These are phyloP conservation scores for Sebastes cheni DNA, from an alignment of 2,797 vertebrate species.

Conservation along the genomic window DNA sequence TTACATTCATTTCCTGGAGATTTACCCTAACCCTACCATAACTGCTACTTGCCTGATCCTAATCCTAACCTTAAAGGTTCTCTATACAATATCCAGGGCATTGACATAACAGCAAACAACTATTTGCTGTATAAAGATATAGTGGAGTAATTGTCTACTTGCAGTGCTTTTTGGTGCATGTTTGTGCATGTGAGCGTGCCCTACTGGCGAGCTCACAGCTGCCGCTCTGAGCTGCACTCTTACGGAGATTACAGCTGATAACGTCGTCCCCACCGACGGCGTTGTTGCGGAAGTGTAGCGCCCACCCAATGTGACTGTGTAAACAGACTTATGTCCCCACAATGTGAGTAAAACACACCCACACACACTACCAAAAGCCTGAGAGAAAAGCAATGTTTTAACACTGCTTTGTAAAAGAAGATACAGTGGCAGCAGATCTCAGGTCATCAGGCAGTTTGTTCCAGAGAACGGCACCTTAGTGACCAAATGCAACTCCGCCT, in stretches of 20 bases:
- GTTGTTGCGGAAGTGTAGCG: too few species aligned
- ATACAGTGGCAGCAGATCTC: neutral
- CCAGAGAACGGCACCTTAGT: neutral
- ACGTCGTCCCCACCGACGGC: accelerated
- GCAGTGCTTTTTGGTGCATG: too few species aligned
- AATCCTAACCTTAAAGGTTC: neutral
- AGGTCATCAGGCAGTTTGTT: neutral
- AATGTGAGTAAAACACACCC: neutral
- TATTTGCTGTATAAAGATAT: too few species aligned
- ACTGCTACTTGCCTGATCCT: neutral
- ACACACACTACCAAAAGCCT: neutral
- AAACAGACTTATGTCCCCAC: neutral
- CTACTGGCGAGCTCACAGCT: too few species aligned
- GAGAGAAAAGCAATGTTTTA: neutral
- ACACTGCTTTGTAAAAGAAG: neutral
- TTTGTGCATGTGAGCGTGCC: too few species aligned
- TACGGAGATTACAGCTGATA: too few species aligned
- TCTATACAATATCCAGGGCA: too few species aligned
- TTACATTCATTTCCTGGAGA: neutral
- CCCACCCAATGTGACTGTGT: neutral
- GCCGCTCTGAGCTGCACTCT: too few species aligned
- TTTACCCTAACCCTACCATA: neutral
- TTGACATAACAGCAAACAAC: too few species aligned
- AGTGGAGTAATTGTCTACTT: too few species aligned
- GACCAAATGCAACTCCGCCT: neutral